Conservation (phyloP, 1,140 invertebrate species). For the Polyergus mexicanus region DNA sequence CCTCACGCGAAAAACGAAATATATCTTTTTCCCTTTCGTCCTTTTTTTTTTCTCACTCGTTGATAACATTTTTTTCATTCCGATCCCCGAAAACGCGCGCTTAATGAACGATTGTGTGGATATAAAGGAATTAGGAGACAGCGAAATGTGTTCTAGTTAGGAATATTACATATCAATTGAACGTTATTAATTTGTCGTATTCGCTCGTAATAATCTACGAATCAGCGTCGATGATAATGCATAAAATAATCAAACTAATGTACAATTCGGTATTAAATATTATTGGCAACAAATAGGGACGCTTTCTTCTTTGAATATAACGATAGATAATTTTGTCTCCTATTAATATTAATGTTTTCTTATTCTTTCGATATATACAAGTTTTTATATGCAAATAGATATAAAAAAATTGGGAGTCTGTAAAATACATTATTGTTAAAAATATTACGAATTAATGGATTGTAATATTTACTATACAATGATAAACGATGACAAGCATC, state of each 20-base stretch:
- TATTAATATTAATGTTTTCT: neutral
- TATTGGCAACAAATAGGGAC: neutral
- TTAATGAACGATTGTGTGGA: neutral
- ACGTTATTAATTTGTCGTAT: conserved; percentile 58
- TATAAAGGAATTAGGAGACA: conserved; percentile 19
- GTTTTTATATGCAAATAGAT: neutral
- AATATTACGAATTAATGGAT: neutral
- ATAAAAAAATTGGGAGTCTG: neutral
- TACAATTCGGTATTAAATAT: conserved; percentile 16
- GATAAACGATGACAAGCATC: neutral
- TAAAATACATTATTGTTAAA: conserved; percentile 11
- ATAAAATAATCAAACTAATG: conserved; percentile 29
- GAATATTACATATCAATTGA: conserved; percentile 23
- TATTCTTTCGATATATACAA: neutral
- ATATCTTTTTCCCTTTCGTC: conserved; percentile 21
- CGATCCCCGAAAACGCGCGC: neutral
- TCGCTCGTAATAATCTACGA: conserved; percentile 2
- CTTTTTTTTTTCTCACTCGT: neutral
- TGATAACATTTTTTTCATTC: conserved; percentile 39
- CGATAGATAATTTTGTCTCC: neutral
- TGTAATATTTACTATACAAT: neutral
- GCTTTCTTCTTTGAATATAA: conserved; percentile 14
- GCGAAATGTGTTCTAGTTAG: conserved; percentile 16
- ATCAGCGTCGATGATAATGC: conserved; percentile 21
- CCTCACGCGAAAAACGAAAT: conserved; percentile 42